Percentiles rank a stretch among this genome's conserved stretches.
These are phyloP conservation scores for Oryzias woworae DNA, from an alignment of 2,113 vertebrate species.

Conservation along the genomic window DNA sequence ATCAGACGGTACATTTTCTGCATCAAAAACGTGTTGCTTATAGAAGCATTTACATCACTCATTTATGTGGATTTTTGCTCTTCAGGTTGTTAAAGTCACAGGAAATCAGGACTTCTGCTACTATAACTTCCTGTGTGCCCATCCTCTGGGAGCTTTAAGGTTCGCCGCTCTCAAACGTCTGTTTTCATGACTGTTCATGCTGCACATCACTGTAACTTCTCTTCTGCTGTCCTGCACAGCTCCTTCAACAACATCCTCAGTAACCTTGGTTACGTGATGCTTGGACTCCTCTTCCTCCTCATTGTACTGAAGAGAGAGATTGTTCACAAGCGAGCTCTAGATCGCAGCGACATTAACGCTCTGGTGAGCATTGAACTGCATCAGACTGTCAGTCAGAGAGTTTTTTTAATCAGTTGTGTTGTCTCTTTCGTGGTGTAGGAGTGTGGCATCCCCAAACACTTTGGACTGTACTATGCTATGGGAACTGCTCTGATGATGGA, in stretches of 20 bases:
- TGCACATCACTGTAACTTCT: background rate
- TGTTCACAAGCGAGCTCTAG: conserved; percentile 84
- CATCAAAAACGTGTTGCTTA: background rate
- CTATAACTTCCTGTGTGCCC: conserved; percentile 97
- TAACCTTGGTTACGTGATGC: conserved; percentile 94
- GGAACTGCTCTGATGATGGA: conserved; percentile 99
- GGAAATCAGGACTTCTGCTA: conserved; percentile 99
- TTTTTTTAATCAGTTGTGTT: background rate
- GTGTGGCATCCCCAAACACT: conserved; percentile 97
- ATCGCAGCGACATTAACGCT: conserved; percentile 80
- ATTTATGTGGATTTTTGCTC: background rate
- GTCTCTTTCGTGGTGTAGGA: conserved; percentile 73
- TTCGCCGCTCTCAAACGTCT: conserved; percentile 41
- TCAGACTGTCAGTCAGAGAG: background rate
- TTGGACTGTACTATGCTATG: conserved; percentile 96
- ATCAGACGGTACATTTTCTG: conserved; percentile 85
- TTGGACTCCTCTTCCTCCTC: conserved; percentile 93
- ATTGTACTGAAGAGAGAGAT: conserved; percentile 92
- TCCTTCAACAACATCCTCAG: conserved; percentile 99
- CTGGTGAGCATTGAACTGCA: conserved; percentile 74
- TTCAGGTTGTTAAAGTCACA: conserved; percentile 92
- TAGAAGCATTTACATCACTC: background rate
- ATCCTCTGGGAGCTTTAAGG: conserved; percentile 93
- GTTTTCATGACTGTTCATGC: conserved; percentile 4
- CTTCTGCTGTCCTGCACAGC: conserved; percentile 54